Base-by-base conservation (phyloP, 2,888 invertebrate species). In the Drosophila merina region DNA sequence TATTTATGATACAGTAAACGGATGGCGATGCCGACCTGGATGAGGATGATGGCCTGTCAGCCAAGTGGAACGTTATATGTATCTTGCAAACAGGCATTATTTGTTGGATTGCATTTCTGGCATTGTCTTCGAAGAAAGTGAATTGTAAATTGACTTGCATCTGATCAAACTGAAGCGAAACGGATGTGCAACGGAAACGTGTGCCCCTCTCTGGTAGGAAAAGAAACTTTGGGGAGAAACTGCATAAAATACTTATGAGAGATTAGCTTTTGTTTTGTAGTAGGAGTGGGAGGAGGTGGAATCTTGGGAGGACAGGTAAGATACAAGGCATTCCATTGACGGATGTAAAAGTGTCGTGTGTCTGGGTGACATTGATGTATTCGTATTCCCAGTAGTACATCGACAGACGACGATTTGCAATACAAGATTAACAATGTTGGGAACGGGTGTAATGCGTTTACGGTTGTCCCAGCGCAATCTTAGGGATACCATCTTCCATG, bases 1-100 rank as follows among this genome's bases (percentile, higher is more conserved):
- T 88, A 80, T 84, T 83, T 84, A 88, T 84, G 86, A 86, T 80
- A 88, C 76, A 83, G 84, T 76, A 77, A 84, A 86, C 81, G 76
- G 78, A 86, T 83, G 83, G 75, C 66, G 60, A 69, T 62, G 58
- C 45, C 55, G 42, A 71, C 52, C 69, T 72, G 72, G 69, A 74
- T 76, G 73, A 75, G 76, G 82, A 77, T 80, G 86, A 83, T 80
- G 78, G 64, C 45, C 47, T 64, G 74, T 63, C 82, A 76, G 75
- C 83, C 86, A 85, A 76, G 72, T 83, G 88, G 81, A 88, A 88
- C 83, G 86, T 25, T 67, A 55, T 57, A 64, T 14, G 14, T 42
- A 42, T 40, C 55, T 31, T n/a, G 42, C 25, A 25, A 9, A 36
- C 25, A 76, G 67, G 64, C 45, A 79, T 64, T 63, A 71, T 67